Evolutionary conservation across 2,888 invertebrate genomes (phyloP), one percentile per base, ranked within the genome.

Genomic region (Lycaena phlaeas): DNA sequence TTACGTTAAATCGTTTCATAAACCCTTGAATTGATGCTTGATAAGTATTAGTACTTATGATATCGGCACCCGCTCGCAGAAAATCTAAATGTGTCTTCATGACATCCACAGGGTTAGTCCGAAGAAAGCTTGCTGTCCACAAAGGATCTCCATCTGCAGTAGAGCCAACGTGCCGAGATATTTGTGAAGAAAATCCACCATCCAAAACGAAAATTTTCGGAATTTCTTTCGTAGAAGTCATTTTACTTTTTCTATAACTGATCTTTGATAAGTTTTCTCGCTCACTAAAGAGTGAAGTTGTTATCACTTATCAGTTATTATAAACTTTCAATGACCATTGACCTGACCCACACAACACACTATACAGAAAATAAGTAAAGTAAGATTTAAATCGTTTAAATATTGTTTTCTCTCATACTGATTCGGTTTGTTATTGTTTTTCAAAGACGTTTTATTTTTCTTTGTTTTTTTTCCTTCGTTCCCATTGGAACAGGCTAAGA

Each of bases 21-120:
- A 95, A 93, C 6, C 94, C 92, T 18, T 86, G 87, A 7, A 92
- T 77, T 39, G 91, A 92, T 0, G 95, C 93, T 75, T 97, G 97
- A 68, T 97, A 97, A 2, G 95, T 94, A 58, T 93, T 93, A 1
- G 96, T 96, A 57, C 90, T 87, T 48, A 97, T 91, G 9, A 96
- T 77, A 56, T 96, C 92, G 12, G 96, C 90, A n/a, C 97, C 97
- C 53, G 94, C 91, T 64, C 90, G 86, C 12, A 94, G 69, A 64
- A 92, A 95, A 61, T 92, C 94, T 54, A 92, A 76, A 70, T 96
- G 96, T 0, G 93, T 91, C 44, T 87, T 85, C 38, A 89, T 81
- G 27, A 96, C 89, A 7, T 92, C 92, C 10, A 90, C 86, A 0
- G 93, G 92, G 64, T 94, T 86, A 0, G 92, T 92, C 31, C 89